Evolutionary conservation across 2,888 invertebrate genomes (phyloP).

Genomic region (Bibio marci): DNA sequence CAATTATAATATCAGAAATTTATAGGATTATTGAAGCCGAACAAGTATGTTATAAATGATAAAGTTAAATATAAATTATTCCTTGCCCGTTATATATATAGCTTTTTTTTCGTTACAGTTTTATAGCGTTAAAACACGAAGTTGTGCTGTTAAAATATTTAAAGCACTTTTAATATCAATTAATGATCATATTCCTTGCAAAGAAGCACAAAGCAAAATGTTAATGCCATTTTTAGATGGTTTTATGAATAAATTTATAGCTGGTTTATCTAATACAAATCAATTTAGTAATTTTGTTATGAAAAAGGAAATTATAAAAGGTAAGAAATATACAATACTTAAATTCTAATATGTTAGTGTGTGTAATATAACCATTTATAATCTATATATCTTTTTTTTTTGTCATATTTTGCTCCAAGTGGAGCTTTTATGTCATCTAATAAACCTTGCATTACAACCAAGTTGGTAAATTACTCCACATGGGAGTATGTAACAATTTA

Average conservation of each 20-base stretch:
- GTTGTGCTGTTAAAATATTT: slow-evolving; percentile 48
- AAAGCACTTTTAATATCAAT: slow-evolving; percentile 36
- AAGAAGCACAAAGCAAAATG: slow-evolving; percentile 37
- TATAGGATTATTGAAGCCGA: slow-evolving; percentile 46
- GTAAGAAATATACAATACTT: slow-evolving; percentile 15
- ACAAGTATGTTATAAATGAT: slow-evolving; percentile 23
- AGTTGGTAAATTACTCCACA: too few relatives aligned
- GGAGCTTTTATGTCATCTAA: too few relatives aligned
- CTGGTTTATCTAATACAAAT: slow-evolving; percentile 36
- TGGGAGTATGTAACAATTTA: too few relatives aligned
- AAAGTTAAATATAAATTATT: background rate
- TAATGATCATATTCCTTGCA: slow-evolving; percentile 25
- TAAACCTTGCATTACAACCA: too few relatives aligned
- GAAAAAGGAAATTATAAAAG: slow-evolving; percentile 45
- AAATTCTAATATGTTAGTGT: background rate
- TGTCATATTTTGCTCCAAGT: too few relatives aligned
- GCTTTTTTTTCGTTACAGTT: slow-evolving; percentile 1
- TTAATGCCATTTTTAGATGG: slow-evolving; percentile 47
- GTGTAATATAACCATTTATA: background rate
- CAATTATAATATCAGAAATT: slow-evolving; percentile 50
- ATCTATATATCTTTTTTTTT: background rate
- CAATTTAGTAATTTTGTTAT: slow-evolving; percentile 38
- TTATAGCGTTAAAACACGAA: slow-evolving; percentile 39
- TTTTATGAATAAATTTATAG: slow-evolving; percentile 44
- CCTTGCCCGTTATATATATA: too few relatives aligned